Conservation (phyloP, 64 coral and sea anemone genomes). For the Actinia equina region DNA sequence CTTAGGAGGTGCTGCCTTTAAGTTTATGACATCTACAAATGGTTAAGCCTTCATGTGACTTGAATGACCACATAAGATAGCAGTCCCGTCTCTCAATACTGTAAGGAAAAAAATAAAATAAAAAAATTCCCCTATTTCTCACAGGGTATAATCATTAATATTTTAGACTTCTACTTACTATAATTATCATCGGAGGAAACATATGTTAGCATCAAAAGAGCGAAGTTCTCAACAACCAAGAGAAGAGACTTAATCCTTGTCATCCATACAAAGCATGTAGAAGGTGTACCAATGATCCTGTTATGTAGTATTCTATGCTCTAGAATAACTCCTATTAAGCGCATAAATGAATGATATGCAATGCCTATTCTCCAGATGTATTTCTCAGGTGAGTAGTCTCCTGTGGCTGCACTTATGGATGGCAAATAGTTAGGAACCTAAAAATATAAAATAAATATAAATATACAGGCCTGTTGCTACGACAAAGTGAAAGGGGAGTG, state of each 20-base stretch:
- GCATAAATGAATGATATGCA: conserved; percentile 71
- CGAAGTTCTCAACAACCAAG: conserved; percentile 74
- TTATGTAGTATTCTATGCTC: conserved; percentile 37
- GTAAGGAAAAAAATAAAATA: too few species aligned
- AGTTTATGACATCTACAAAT: too few species aligned
- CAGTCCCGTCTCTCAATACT: too few species aligned
- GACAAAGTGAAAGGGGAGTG: too few species aligned
- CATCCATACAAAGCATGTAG: conserved; percentile 45
- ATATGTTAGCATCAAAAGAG: conserved; percentile 72
- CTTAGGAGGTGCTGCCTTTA: too few species aligned
- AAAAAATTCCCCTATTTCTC: too few species aligned
- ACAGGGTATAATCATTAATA: too few species aligned
- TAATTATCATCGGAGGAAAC: conserved; percentile 85
- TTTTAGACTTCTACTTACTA: conserved; percentile 45
- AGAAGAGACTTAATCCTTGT: conserved; percentile 52
- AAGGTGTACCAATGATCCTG: conserved; percentile 2
- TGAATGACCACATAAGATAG: too few species aligned
- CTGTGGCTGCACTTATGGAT: conserved; percentile 92
- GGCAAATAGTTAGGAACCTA: conserved; percentile 95
- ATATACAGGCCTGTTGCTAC: too few species aligned
- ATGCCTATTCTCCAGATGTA: conserved; percentile 94
- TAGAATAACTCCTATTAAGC: conserved; percentile 39
- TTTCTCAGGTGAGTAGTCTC: conserved; percentile 76
- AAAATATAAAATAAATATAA: background rate
- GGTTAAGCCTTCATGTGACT: too few species aligned